These are phyloP conservation scores for Formica aserva DNA, from an alignment of 2,888 invertebrate genomes.

Conservation along the genomic window DNA sequence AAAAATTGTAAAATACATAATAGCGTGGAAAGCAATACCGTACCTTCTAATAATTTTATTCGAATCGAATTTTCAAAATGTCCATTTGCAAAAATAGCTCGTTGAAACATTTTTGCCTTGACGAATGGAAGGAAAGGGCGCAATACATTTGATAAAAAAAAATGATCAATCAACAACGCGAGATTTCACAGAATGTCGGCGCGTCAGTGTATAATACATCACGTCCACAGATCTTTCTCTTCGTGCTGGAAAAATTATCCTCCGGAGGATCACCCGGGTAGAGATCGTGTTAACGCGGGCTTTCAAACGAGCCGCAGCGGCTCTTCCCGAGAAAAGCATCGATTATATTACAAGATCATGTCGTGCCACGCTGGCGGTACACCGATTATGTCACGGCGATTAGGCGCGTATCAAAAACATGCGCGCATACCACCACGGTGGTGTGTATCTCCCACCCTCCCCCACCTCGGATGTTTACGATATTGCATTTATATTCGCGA, in stretches of 20 bases:
- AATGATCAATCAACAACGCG: not conserved
- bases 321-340: conserved; percentile 33
- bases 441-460: not conserved
- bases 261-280: not conserved
- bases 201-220: not conserved
- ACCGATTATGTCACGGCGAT: conserved; percentile 51
- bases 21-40: too few species aligned
- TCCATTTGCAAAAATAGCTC: not conserved
- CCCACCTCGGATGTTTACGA: conserved; percentile 21
- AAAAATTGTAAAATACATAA: too few species aligned
- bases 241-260: conserved; percentile 34
- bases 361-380: conserved; percentile 6
- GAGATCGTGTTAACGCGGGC: not conserved
- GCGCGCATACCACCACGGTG: conserved; percentile 6
- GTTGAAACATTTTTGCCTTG: not conserved
- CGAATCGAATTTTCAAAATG: too few species aligned
- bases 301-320: conserved; percentile 43
- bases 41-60: too few species aligned
- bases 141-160: not conserved
- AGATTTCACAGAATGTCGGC: not conserved
- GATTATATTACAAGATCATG: conserved; percentile 49
- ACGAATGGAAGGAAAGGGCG: not conserved
- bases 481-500: conserved; percentile 37
- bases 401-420: conserved; percentile 53
- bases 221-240: conserved; percentile 1